Conservation (phyloP, 2,888 invertebrate genomes). For the Metacarcinus magister region DNA sequence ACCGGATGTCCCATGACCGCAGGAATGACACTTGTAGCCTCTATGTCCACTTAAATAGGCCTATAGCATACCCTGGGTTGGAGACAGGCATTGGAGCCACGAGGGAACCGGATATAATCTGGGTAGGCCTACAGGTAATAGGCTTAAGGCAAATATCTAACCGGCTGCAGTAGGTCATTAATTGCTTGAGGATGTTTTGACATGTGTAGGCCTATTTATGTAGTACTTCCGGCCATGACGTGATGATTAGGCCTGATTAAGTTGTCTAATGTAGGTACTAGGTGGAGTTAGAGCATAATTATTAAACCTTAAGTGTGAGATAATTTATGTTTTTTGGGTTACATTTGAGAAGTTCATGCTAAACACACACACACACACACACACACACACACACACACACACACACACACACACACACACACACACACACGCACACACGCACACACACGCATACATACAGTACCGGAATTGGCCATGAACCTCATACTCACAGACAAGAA, state of each 20-base stretch:
- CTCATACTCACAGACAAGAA: too few species aligned
- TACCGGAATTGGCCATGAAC: too few species aligned
- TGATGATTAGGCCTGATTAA: not conserved
- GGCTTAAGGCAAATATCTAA: not conserved
- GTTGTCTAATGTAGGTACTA: too few species aligned
- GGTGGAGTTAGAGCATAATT: too few species aligned
- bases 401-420: constrained; percentile 15
- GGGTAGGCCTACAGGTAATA: not conserved
- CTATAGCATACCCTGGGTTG: not conserved
- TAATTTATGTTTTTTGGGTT: too few species aligned
- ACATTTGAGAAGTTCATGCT: too few species aligned
- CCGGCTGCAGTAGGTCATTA: not conserved
- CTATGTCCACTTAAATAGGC: not conserved
- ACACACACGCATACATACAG: too few species aligned
- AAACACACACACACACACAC: not conserved
- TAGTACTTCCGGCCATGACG: not conserved
- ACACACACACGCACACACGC: not conserved
- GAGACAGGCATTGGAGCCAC: not conserved
- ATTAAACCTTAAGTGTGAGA: too few species aligned
- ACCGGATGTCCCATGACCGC: not conserved
- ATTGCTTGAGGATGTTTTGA: not conserved
- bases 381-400: constrained; percentile 8
- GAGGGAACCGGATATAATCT: not conserved
- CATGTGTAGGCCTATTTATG: not conserved
- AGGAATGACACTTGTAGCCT: not conserved